Conservation (phyloP, 2,797 vertebrate species). For the Lepidocolaptes lacrymiger region DNA sequence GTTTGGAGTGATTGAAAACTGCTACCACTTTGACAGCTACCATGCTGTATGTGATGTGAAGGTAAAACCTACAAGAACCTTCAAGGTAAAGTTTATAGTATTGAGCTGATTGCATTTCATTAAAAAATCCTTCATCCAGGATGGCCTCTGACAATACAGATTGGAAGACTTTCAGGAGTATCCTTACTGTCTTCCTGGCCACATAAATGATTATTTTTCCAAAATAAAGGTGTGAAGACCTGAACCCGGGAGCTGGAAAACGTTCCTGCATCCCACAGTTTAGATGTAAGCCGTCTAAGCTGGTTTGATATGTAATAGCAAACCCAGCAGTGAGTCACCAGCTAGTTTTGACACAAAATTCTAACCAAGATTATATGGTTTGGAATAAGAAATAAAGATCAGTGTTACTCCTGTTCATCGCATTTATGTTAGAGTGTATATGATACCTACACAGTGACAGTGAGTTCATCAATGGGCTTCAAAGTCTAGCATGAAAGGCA, state of each 20-base stretch:
- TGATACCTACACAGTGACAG: not conserved
- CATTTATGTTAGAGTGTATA: not conserved
- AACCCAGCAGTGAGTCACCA: not conserved
- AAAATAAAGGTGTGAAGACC: not conserved
- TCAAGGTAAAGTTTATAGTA: not conserved
- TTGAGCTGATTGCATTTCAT: not conserved
- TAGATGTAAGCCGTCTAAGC: not conserved
- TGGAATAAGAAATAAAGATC: not conserved
- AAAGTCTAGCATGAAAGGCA: not conserved
- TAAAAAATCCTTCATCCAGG: not conserved
- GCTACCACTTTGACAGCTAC: not conserved
- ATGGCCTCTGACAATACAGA: not conserved
- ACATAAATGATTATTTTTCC: not conserved
- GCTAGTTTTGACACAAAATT: not conserved
- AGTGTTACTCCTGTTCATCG: not conserved
- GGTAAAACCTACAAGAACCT: not conserved
- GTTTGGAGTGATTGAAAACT: not conserved
- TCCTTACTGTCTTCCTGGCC: not conserved
- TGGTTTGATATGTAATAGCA: not conserved
- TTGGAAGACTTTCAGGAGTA: not conserved
- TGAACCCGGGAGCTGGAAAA: not conserved
- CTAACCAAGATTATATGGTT: not conserved
- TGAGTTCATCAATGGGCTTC: not conserved
- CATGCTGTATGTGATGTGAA: not conserved
- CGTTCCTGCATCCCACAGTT: not conserved